Evolutionary conservation across 2,113 vertebrate species (phyloP).

Genomic region (Eptesicus fuscus): DNA sequence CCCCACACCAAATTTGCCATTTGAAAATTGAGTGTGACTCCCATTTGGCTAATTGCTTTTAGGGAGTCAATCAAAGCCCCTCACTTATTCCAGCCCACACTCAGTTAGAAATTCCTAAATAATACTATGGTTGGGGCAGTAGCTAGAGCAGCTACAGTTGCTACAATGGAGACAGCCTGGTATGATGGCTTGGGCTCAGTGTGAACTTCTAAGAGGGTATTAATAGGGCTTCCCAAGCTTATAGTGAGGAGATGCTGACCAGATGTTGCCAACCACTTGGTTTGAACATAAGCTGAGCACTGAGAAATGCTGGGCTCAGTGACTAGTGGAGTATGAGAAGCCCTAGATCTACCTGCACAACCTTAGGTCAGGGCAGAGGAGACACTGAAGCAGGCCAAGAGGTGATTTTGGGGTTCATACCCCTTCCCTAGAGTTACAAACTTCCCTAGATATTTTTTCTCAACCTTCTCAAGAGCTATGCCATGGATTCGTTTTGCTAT

Average conservation of each 20-base stretch:
- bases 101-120: slow-evolving; percentile 52
- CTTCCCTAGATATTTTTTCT: background rate
- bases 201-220: background rate
- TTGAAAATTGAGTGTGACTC: slow-evolving; percentile 63
- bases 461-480: background rate
- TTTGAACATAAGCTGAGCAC: background rate
- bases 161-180: background rate
- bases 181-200: background rate
- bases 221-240: background rate
- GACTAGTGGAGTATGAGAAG: background rate
- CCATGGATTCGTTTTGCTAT: background rate
- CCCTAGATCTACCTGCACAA: background rate
- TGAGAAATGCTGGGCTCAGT: background rate
- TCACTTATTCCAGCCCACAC: slow-evolving; percentile 59
- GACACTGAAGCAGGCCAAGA: background rate
- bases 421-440: background rate
- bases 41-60: slow-evolving; percentile 69
- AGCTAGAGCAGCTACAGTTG: background rate
- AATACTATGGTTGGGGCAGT: slow-evolving; percentile 16
- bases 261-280: background rate
- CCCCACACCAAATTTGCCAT: slow-evolving; percentile 65
- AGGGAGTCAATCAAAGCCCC: slow-evolving; percentile 61
- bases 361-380: background rate
- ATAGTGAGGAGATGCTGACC: background rate
- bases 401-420: background rate